phyloP scores from a whole-genome alignment of 2,113 vertebrate species.

The Maylandia zebra region DNA sequence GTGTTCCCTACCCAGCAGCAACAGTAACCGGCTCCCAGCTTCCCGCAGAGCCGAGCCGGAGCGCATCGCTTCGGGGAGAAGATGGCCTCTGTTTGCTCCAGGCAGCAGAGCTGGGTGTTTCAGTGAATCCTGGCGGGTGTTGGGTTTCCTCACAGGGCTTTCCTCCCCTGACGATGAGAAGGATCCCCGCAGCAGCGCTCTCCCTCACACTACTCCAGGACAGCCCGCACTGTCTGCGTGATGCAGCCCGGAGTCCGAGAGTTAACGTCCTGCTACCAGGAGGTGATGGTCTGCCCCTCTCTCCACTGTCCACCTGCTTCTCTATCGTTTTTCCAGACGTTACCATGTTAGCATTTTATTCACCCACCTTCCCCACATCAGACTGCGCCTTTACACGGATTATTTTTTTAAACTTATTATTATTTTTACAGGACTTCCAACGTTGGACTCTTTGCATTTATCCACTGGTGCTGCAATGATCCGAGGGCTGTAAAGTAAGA shows the following conservation, averaged over 20 bases:
- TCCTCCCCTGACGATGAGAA: background rate
- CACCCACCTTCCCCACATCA: background rate
- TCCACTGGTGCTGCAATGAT: background rate
- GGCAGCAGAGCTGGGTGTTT: background rate
- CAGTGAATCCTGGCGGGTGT: background rate
- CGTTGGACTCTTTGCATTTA: background rate
- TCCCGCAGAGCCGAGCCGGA: background rate
- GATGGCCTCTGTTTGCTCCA: background rate
- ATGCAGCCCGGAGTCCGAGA: constrained; percentile 36
- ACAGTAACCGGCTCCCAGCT: constrained; percentile 16
- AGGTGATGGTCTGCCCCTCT: constrained; percentile 30
- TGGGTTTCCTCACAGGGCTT: background rate
- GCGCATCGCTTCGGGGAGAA: background rate
- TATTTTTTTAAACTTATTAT: background rate
- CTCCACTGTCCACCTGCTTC: background rate
- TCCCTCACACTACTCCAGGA: background rate
- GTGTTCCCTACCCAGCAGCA: background rate
- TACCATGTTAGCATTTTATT: background rate
- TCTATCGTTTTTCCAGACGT: background rate
- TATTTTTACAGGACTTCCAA: background rate
- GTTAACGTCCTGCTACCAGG: constrained; percentile 19
- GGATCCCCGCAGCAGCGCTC: background rate
- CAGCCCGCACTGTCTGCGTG: constrained; percentile 16
- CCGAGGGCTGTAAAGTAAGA: background rate
- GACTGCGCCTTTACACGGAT: background rate